Conservation (phyloP, 2,113 vertebrate species). For the Oreotragus oreotragus region DNA sequence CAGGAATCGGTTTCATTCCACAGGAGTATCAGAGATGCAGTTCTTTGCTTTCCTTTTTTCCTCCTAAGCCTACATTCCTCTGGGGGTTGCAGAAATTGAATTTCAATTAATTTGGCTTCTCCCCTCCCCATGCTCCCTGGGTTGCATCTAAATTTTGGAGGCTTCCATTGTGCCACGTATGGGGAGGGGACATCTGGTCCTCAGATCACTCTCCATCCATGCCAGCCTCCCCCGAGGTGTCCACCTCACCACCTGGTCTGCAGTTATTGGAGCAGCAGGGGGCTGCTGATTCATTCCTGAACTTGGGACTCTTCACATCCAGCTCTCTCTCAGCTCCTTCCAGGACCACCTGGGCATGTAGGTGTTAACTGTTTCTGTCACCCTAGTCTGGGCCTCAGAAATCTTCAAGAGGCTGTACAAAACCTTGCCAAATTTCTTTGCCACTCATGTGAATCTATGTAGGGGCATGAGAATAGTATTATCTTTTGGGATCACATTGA, state of each 20-base stretch:
- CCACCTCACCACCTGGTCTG: slow-evolving; percentile 48
- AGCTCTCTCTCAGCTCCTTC: neutral
- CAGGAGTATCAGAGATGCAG: neutral
- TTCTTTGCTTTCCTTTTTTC: neutral
- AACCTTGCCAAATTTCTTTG: neutral
- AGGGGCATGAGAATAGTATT: neutral
- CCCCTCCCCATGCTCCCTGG: neutral
- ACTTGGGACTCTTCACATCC: neutral
- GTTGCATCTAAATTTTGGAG: neutral
- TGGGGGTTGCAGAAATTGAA: neutral
- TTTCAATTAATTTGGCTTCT: slow-evolving; percentile 17
- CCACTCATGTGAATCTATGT: neutral
- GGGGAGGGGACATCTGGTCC: slow-evolving; percentile 41
- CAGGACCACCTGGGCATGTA: neutral
- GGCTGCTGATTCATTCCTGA: slow-evolving; percentile 31
- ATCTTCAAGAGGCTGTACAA: neutral
- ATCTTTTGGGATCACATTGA: neutral
- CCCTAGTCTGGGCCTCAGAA: neutral
- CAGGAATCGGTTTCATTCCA: neutral
- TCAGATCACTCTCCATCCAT: neutral
- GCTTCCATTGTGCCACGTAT: neutral
- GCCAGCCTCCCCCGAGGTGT: neutral
- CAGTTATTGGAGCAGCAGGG: slow-evolving; percentile 26
- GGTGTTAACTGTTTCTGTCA: neutral
- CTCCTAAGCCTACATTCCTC: neutral